Evolutionary conservation across 2,888 invertebrate species (phyloP).

Genomic region (Oeneis ivallda): DNA sequence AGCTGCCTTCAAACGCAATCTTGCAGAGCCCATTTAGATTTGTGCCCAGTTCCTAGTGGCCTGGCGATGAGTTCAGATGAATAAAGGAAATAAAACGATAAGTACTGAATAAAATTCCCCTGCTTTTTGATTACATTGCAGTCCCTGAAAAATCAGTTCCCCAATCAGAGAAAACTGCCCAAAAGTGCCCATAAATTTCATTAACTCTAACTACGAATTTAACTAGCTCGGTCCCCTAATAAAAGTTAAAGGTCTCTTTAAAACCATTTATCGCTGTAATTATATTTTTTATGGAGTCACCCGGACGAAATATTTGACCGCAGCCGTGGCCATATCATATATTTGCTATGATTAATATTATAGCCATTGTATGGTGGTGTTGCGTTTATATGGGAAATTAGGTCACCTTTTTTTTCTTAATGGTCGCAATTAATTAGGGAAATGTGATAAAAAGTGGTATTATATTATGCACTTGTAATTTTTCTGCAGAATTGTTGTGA

Average conservation of each 20-base stretch:
- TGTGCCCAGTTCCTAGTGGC: too few species aligned
- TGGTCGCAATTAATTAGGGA: slow-evolving; percentile 38
- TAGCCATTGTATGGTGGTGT: slow-evolving; percentile 26
- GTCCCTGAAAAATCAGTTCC: too few species aligned
- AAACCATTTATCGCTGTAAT: slow-evolving; percentile 65
- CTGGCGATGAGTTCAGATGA: too few species aligned
- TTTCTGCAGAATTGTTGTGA: too few species aligned
- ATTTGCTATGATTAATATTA: slow-evolving; percentile 48
- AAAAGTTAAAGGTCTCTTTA: slow-evolving; percentile 48
- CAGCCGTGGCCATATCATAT: slow-evolving; percentile 40
- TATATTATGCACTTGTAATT: slow-evolving; percentile 32
- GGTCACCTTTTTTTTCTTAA: slow-evolving; percentile 36
- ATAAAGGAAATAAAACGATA: too few species aligned
- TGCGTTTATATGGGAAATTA: slow-evolving; percentile 43
- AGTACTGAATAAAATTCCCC: too few species aligned
- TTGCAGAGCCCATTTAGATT: too few species aligned
- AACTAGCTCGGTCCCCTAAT: slow-evolving; percentile 40
- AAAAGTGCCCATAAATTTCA: neutral
- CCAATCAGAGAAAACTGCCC: neutral
- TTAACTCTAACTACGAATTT: neutral
- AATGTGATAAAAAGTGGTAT: slow-evolving; percentile 32
- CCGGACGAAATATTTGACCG: slow-evolving; percentile 38
- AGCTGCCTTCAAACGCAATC: too few species aligned
- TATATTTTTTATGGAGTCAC: slow-evolving; percentile 65
- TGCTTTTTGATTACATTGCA: too few species aligned